phyloP scores from a whole-genome alignment of 37 sponge, comb jelly and placozoan genomes.

The Geodia barretti region DNA sequence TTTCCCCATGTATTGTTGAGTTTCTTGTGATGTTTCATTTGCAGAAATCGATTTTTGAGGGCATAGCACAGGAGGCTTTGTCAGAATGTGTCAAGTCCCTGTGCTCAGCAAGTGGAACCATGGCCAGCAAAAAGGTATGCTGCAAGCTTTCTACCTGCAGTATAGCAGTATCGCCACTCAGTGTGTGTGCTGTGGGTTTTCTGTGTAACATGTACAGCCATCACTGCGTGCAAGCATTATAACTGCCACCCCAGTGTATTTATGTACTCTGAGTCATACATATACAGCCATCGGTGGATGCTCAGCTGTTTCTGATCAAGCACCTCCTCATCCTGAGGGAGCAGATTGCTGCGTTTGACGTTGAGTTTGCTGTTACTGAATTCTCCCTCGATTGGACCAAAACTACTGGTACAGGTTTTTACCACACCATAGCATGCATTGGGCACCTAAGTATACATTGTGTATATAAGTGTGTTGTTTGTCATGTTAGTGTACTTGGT shows the following conservation, averaged over 20 bases:
- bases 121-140: constrained; percentile 74
- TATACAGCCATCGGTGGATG: constrained; percentile 68
- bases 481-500: background rate
- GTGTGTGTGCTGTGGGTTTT: too few species aligned
- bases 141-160: background rate
- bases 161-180: background rate
- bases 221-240: background rate
- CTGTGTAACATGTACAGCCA: too few species aligned
- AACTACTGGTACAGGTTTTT: constrained; percentile 65
- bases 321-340: constrained; percentile 97
- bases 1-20: background rate
- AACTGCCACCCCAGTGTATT: background rate
- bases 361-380: constrained; percentile 91
- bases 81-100: constrained; percentile 88
- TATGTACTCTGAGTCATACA: background rate
- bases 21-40: background rate
- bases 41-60: constrained; percentile 91
- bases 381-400: constrained; percentile 88
- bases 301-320: constrained; percentile 94
- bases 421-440: background rate
- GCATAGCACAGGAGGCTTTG: constrained; percentile 93
- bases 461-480: background rate
- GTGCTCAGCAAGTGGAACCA: constrained; percentile 70
- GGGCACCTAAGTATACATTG: background rate
- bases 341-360: constrained; percentile 97